A percentile compares a stretch with the other conserved stretches of the same genome.
These are phyloP conservation scores for Artibeus lituratus DNA, from an alignment of 2,797 vertebrate genomes.

Conservation along the genomic window DNA sequence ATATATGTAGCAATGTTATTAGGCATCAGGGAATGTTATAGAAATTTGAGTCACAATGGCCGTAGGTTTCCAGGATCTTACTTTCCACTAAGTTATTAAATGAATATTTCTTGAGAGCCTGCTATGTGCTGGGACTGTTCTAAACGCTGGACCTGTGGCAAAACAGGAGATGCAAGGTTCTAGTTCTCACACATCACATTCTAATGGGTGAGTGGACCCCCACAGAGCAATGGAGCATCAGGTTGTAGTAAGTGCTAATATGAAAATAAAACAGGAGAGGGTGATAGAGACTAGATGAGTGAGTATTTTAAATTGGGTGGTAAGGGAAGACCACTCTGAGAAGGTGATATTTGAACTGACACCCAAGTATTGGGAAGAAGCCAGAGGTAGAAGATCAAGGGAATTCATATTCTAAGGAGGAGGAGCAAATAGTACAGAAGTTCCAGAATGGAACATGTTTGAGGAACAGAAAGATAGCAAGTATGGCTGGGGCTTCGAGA, in stretches of 20 bases:
- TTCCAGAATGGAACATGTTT: neutral
- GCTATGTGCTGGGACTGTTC: neutral
- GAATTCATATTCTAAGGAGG: neutral
- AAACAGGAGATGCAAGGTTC: neutral
- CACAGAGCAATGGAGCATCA: neutral
- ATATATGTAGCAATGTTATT: neutral
- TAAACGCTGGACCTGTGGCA: neutral
- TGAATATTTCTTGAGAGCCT: neutral
- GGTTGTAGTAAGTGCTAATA: neutral
- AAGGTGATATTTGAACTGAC: neutral
- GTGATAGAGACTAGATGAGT: neutral
- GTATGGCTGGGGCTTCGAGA: neutral
- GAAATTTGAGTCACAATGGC: neutral
- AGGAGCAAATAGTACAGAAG: neutral
- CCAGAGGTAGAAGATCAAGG: neutral
- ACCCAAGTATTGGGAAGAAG: neutral
- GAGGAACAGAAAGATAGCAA: neutral
- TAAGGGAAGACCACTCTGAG: neutral
- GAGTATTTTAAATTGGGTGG: neutral
- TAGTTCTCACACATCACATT: neutral
- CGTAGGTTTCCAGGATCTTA: neutral
- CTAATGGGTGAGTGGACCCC: neutral
- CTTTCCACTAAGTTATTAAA: neutral
- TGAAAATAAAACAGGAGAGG: neutral
- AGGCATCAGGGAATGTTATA: neutral